Evolutionary conservation across 2,888 invertebrate species (phyloP), one percentile per base, ranked within the genome.

Genomic region (Bombylius major): DNA sequence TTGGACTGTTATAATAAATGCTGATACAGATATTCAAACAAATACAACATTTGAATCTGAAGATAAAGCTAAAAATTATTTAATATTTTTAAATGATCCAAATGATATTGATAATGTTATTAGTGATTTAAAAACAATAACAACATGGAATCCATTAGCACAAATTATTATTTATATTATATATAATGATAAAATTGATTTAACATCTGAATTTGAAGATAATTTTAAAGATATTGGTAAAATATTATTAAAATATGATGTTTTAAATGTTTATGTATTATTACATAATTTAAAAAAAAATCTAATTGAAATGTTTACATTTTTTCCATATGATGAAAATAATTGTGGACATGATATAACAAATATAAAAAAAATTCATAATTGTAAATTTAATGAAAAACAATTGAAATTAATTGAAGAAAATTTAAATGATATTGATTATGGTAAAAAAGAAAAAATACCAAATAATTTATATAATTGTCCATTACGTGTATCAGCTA

Each of bases 61-160:
- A 1, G 69, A 69, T 56, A 72, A 70, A 31, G 73, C 72, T 0
- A 72, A 70, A 56, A 67, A 69, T 54, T 74, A 74, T 59, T 69
- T 74, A 23, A 57, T 70, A 2, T 61, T 72, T 5, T 59, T 72
- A 9, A 65, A 67, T 11, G 66, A 67, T 4, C 65, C 68, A n/a
- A 68, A 66, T 5, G 70, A 72, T 55, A 57, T 73, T 36, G 64
- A 67, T 32, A 67, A 67, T 23, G 62, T 67, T 6, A 65, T 72
- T 7, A 64, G 62, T 7, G 61, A 66, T 50, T 72, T 70, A 69
- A 69, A 66, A 56, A 56, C 55, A 1, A 64, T 66, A 58, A 31
- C 65, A 0, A 71, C 71, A 59, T 73, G 73, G 73, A 73, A 73
- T 64, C 69, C 73, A 0, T 42, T 71, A 54, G 72, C 73, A 0